Evolutionary conservation across 2,888 invertebrate species (phyloP).

Genomic region (Cantharis rufa): DNA sequence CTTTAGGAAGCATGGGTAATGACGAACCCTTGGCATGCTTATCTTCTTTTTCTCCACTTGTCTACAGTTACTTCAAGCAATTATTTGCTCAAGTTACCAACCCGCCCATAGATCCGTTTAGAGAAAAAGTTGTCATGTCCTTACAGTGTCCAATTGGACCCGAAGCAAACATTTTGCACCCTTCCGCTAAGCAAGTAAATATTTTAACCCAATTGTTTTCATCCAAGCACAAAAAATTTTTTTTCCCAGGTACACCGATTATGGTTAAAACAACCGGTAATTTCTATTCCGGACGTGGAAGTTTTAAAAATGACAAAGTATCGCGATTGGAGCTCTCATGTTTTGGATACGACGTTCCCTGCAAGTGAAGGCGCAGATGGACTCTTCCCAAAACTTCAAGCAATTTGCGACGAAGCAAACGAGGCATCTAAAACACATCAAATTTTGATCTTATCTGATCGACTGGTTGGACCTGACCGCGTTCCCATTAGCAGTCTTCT

Average conservation of each 20-base stretch:
- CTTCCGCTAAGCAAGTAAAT: constrained; percentile 74
- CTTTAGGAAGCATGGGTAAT: constrained; percentile 99
- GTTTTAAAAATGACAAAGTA: constrained; percentile 82
- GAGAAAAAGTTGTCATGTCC: constrained; percentile 99
- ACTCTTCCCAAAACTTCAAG: constrained; percentile 76
- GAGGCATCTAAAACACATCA: constrained; percentile 70
- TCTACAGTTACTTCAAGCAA: constrained; percentile 98
- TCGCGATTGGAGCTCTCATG: constrained; percentile 84
- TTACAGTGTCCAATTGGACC: constrained; percentile 97
- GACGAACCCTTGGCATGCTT: constrained; percentile 97
- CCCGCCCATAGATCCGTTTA: constrained; percentile 98
- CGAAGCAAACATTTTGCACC: constrained; percentile 90
- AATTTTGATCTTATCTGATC: constrained; percentile 85
- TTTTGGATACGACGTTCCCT: constrained; percentile 85
- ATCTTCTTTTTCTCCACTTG: constrained; percentile 90
- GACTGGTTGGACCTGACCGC: constrained; percentile 65
- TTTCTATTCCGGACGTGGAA: constrained; percentile 88
- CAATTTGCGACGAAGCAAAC: constrained; percentile 80
- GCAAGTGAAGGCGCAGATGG: constrained; percentile 74
- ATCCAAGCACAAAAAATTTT: background rate
- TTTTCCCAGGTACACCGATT: constrained; percentile 70
- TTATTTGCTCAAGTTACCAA: constrained; percentile 99
- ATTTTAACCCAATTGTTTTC: background rate
- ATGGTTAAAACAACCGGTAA: constrained; percentile 91
- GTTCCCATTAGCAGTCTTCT: constrained; percentile 82